A percentile compares a stretch with the other conserved stretches of the same genome.
phyloP scores from a whole-genome alignment of 2,888 invertebrate species.

The Agonopterix arenella region DNA sequence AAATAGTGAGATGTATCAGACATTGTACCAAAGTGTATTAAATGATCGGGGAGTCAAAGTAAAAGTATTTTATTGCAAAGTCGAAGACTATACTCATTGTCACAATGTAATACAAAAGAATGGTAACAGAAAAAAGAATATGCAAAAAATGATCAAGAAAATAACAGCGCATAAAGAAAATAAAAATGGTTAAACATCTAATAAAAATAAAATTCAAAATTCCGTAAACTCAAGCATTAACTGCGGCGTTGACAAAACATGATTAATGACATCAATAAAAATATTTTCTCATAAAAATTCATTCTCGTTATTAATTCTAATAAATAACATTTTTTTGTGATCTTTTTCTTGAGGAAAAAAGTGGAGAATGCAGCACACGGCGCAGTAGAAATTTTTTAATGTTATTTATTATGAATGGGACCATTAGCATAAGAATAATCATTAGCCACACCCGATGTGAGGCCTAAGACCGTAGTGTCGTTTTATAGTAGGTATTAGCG shows the following conservation, averaged over 20 bases:
- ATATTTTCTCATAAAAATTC: conserved; percentile 42
- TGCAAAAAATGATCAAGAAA: no score
- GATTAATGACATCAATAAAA: conserved; percentile 50
- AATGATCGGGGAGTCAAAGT: no score
- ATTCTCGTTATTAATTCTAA: conserved; percentile 51
- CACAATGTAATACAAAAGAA: no score
- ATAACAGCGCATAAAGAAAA: no score
- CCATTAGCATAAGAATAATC: no score
- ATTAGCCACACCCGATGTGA: conserved; percentile 24
- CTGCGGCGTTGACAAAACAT: conserved; percentile 51
- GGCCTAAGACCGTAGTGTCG: neutral
- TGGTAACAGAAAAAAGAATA: no score
- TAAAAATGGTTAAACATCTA: neutral
- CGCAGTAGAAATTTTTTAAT: conserved; percentile 13
- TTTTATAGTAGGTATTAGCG: no score
- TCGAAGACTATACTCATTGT: no score
- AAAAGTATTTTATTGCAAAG: no score
- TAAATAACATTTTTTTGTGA: conserved; percentile 19
- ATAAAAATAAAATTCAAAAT: conserved; percentile 8
- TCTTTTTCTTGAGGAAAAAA: conserved; percentile 2
- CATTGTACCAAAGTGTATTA: no score
- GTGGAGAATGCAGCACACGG: conserved; percentile 23
- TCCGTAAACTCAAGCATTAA: conserved; percentile 5
- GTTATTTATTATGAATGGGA: conserved; percentile 27
- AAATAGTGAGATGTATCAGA: no score